Evolutionary conservation across 2,888 invertebrate species (phyloP), one percentile per base, ranked within the genome.

Genomic region (Temnothorax ravouxi): DNA sequence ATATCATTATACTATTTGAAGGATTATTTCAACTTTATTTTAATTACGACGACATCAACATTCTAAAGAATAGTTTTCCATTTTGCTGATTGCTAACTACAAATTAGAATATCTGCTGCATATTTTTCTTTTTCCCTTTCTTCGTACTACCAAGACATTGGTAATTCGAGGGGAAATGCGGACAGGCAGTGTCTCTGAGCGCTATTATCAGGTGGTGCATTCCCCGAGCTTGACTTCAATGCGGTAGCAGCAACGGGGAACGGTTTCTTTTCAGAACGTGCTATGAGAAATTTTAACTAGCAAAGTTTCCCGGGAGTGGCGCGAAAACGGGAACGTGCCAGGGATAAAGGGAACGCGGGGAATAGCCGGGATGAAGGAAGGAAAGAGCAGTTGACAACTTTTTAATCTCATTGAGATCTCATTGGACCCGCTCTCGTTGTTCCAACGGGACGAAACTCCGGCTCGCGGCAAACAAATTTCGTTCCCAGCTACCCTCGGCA

Each of bases 401-500:
- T 93, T 92, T 93, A 92, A 92, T 92, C 92, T 92, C 89, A 91
- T 88, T 87, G 91, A 86, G 88, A 92, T 90, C 91, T 90, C 92
- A 89, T 90, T 92, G 92, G 91, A 84, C 86, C 87, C 87, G 86
- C 87, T 79, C 79, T 86, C 91, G 88, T 85, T 91, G 86, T 89
- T 89, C 72, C 90, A 88, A 84, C 86, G 83, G 79, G 56, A 52
- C 80, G 88, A 86, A 91, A 88, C 86, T 90, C 87, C 25, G 74
- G 62, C 83, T 84, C 85, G 81, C 77, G 87, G 90, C 86, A 86
- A 90, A 87, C 88, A 87, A 90, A 90, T 88, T 90, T 86, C 84
- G 86, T 83, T 82, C 54, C 44, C 34, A 54, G 52, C 67, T 85
- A 85, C 77, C 80, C 56, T 64, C 67, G 9, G 59, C 74, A 67